Percentiles rank a stretch among this genome's conserved stretches.
phyloP scores from a whole-genome alignment of 1,140 invertebrate species.

The Apis mellifera region Amel_HAv3.1 CM009940.2:5185001-5185500 shows the following conservation, averaged over 20 bases:
- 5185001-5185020: not conserved
- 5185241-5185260: not conserved
- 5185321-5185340: too few relatives aligned
- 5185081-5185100: conserved; percentile 6
- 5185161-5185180: conserved; percentile 24
- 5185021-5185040: not conserved
- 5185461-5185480: too few relatives aligned
- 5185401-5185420: too few relatives aligned
- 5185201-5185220: not conserved
- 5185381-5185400: too few relatives aligned
- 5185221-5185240: not conserved
- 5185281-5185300: not conserved
- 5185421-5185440: too few relatives aligned
- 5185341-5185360: too few relatives aligned
- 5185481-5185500: not conserved
- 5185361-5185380: too few relatives aligned
- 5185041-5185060: not conserved
- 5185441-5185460: too few relatives aligned
- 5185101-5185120: conserved; percentile 30
- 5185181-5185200: conserved; percentile 6
- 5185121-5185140: conserved; percentile 27
- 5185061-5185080: conserved; percentile 13
- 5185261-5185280: not conserved
- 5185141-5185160: conserved; percentile 17
- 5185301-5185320: too few relatives aligned